phyloP scores from a whole-genome alignment of 2,888 invertebrate genomes.

The Limenitis camilla region DNA sequence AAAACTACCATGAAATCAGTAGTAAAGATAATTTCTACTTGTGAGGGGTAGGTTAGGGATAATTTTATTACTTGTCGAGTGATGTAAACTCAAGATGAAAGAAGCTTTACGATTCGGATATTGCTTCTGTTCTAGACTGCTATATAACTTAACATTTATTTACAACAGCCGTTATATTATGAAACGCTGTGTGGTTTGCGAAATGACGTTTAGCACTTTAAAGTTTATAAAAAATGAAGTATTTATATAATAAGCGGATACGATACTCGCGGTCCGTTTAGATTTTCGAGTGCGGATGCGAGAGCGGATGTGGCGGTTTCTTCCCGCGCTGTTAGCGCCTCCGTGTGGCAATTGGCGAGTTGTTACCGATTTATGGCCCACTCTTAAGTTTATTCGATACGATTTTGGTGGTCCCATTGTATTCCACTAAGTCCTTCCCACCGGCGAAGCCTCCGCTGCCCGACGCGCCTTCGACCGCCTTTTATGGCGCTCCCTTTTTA shows the following conservation, averaged over 20 bases:
- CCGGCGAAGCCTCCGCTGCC: slow-evolving; percentile 40
- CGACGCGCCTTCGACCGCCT: slow-evolving; percentile 47
- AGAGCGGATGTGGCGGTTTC: slow-evolving; percentile 64
- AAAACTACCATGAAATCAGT: slow-evolving; percentile 66
- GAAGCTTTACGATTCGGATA: slow-evolving; percentile 5
- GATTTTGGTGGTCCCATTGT: slow-evolving; percentile 73
- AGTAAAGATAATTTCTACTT: slow-evolving; percentile 54
- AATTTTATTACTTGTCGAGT: slow-evolving; percentile 25
- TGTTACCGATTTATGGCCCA: slow-evolving; percentile 68
- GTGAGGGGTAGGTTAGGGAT: slow-evolving; percentile 54
- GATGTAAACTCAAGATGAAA: slow-evolving; percentile 14
- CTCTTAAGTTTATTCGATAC: slow-evolving; percentile 66
- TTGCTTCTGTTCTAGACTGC: slow-evolving; percentile 7
- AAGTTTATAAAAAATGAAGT: slow-evolving; percentile 7
- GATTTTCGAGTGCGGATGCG: slow-evolving; percentile 67
- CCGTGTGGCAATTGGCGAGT: slow-evolving; percentile 70
- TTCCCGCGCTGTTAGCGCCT: slow-evolving; percentile 62
- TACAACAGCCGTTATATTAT: too few species aligned
- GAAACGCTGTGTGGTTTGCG: not conserved
- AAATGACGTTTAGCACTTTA: not conserved
- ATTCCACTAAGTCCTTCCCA: slow-evolving; percentile 47
- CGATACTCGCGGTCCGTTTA: slow-evolving; percentile 21
- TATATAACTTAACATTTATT: not conserved
- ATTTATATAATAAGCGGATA: slow-evolving; percentile 26
- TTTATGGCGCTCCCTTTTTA: slow-evolving; percentile 57